Base-by-base conservation (phyloP, 64 coral and sea anemone genomes). In the Montipora sp. region DNA sequence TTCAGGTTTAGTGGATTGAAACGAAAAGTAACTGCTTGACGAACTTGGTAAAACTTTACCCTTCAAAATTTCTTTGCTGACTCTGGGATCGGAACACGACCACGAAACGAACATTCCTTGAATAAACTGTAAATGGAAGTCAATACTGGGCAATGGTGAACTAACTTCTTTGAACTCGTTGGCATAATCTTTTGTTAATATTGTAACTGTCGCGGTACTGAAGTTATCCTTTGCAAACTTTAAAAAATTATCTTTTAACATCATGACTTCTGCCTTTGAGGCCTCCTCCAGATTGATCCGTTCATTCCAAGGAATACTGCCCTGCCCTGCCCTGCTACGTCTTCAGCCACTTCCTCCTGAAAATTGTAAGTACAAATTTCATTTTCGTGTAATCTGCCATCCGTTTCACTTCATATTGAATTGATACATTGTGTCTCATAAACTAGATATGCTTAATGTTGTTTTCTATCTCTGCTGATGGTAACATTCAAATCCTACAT, bases 111-210 rank as follows among this genome's bases (percentile, higher is more conserved):
- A 78, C 47, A 5, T 51, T 78, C 0, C 48, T 78, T 51, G 4
- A 78, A 78, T 78, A 51, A 78, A 78, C 76, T 20, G 45, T 78
- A 78, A 78, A 78, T 78, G 47, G 15, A 78, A 78, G 48, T 78
- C 46, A 78, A 78, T 51, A 78, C 76, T 78, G 11, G 48, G 10
- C 76, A 78, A 78, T 51, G 47, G 76, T 78, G 76, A 51, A 78
- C 76, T 78, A 78, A 78, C 47, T 78, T 78, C 76, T 78, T 78
- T 78, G 76, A 78, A 78, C 76, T 78, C 19, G 27, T 27, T 77
- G 27, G 75, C 75, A 18, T 77, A 77, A 77, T 77, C 75, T 77
- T 77, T 77, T 0, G 48, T 78, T 78, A 51, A 51, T 50, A 78
- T 78, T 78, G 76, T 78, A 51, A 15, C 76, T 78, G 45, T 78